Evolutionary conservation across 2,113 vertebrate genomes (phyloP).

Genomic region (Corythaeola cristata): DNA sequence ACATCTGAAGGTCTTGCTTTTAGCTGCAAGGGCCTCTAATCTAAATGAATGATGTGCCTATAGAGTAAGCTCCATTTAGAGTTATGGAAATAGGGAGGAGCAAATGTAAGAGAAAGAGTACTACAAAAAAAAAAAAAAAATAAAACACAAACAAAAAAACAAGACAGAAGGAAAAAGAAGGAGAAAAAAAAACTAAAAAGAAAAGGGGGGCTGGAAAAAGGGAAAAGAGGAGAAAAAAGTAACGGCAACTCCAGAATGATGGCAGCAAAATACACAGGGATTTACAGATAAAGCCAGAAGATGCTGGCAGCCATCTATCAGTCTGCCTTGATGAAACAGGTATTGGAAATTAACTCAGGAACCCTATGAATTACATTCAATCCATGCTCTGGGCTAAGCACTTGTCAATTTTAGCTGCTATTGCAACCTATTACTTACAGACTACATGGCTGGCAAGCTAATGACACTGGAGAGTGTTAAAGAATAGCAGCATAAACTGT

Average conservation of each 20-base stretch:
- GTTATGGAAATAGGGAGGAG: conserved; percentile 72
- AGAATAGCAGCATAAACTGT: conserved; percentile 70
- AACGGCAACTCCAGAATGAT: not conserved
- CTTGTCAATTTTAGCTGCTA: conserved; percentile 84
- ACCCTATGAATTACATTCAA: conserved; percentile 84
- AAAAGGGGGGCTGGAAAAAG: not conserved
- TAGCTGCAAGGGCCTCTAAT: conserved; percentile 73
- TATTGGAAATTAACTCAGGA: conserved; percentile 85
- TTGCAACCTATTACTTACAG: conserved; percentile 85
- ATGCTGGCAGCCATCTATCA: conserved; percentile 78
- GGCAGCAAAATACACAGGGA: conserved; percentile 65
- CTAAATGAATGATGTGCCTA: conserved; percentile 77
- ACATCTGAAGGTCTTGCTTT: conserved; percentile 83
- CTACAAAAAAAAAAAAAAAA: not conserved
- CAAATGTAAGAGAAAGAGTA: conserved; percentile 37
- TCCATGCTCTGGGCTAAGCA: conserved; percentile 83
- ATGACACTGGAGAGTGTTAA: conserved; percentile 71
- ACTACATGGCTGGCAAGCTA: conserved; percentile 80
- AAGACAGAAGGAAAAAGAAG: not conserved
- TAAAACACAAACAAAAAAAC: too few species aligned
- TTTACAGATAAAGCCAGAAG: conserved; percentile 75
- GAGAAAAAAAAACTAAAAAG: not conserved
- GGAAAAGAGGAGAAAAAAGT: not conserved
- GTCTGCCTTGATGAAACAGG: conserved; percentile 79
- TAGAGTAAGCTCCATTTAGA: conserved; percentile 66